phyloP scores from a whole-genome alignment of 2,113 vertebrate species.

The Phaetusa simplex region DNA sequence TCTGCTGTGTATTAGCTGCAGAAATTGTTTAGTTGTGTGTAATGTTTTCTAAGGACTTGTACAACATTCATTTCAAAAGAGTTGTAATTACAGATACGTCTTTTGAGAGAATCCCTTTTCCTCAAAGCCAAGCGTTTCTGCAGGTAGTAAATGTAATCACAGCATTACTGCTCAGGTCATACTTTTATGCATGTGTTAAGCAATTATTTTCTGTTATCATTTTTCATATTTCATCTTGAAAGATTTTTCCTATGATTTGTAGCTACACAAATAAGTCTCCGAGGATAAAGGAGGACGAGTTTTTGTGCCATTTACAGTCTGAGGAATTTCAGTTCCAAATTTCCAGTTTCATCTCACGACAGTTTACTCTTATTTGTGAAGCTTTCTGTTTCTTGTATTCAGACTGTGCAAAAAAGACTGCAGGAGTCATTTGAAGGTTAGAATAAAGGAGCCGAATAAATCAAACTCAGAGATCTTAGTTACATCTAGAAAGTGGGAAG shows the following conservation, averaged over 20 bases:
- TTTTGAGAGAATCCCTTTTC: constrained; percentile 2
- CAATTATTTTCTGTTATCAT: neutral
- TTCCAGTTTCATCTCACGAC: neutral
- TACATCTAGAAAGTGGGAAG: neutral
- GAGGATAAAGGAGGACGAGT: neutral
- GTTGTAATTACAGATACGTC: neutral
- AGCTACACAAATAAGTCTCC: neutral
- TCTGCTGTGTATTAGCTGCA: neutral
- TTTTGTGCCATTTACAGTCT: neutral
- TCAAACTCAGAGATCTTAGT: neutral
- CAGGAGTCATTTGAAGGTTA: constrained; percentile 1
- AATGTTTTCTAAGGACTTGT: neutral
- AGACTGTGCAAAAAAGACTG: neutral
- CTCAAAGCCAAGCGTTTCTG: neutral
- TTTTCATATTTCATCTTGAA: constrained; percentile 14
- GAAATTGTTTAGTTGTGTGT: neutral
- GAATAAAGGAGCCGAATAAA: neutral
- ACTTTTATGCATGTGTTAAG: neutral
- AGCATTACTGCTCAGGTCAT: neutral
- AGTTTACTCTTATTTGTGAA: neutral
- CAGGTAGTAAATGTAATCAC: neutral
- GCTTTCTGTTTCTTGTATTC: neutral
- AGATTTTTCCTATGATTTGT: neutral
- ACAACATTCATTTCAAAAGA: constrained; percentile 1
- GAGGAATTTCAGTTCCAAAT: neutral